Evolutionary conservation across 2,797 vertebrate species (phyloP).

Genomic region (Basileuterus tristriatus): DNA sequence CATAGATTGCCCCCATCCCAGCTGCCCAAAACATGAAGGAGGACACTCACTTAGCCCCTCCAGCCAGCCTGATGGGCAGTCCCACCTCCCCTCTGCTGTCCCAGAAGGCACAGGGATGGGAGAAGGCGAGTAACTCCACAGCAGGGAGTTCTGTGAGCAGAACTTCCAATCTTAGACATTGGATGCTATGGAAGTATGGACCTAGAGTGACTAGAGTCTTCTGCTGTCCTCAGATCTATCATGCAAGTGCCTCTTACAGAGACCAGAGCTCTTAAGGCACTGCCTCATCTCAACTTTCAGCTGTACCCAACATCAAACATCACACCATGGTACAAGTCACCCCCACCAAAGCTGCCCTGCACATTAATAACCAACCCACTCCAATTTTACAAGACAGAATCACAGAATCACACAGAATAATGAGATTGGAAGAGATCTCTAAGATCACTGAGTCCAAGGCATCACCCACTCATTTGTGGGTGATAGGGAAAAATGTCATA

Average conservation of each 20-base stretch:
- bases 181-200: background rate
- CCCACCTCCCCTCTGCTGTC: background rate
- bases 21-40: constrained; percentile 36
- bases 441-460: background rate
- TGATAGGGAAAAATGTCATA: background rate
- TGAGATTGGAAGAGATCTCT: background rate
- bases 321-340: background rate
- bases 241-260: background rate
- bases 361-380: background rate
- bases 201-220: background rate
- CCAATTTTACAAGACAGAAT: background rate
- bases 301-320: background rate
- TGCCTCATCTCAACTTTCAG: background rate
- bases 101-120: background rate
- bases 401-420: background rate
- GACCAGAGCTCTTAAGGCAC: background rate
- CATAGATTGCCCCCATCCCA: constrained; percentile 76
- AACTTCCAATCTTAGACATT: background rate
- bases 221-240: background rate
- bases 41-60: background rate
- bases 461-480: background rate
- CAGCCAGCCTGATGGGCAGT: background rate
- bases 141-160: background rate
- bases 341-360: background rate
- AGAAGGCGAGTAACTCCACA: background rate